Base-by-base conservation (phyloP, 2,113 vertebrate genomes). In the Clinocottus analis region DNA sequence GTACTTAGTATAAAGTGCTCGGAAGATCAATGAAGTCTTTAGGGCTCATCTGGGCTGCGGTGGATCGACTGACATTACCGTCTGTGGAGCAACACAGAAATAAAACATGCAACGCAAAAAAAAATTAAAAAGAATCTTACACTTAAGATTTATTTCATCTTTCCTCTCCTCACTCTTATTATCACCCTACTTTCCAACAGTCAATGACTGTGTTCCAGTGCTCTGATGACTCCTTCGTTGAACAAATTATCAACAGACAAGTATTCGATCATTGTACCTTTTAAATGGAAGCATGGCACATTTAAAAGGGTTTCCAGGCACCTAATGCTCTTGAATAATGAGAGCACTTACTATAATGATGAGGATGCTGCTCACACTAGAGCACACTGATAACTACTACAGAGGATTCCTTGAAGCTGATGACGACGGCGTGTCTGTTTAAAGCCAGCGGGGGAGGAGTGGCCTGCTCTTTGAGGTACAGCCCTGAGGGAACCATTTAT, bases 401-500 rank as follows among this genome's bases (percentile, higher is more conserved):
- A 56, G 72, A 23, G 63, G 71, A 65, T 59, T 84, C 75, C 75
- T 66, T 62, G 33, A 86, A 70, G 75, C 72, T 13, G 79, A 68
- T 79, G 65, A 83, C 17, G 69, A 47, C 21, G 3, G 71, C 3
- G 7, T 68, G 78, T 75, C 79, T 80, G 84, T 92, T 83, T 88
- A 86, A 90, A 90, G 70, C 45, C 87, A 72, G 83, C 51, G 13
- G 85, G 77, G 59, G 69, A 61, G 77, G 85, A 37, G 47, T 59
- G 77, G 72, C 51, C 79, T 17, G 3, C 41, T 87, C 66, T 84
- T 67, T 63, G 75, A 82, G 87, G 83, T 76, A 65, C 27, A 70
- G 78, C 82, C 85, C 55, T n/a, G 19, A 78, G 85, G 76, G 61
- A 79, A 61, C 63, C 13, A 45, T 91, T 90, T 89, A 92, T 69